Conservation (phyloP, 2,113 vertebrate species). For the Piaya cayana region DNA sequence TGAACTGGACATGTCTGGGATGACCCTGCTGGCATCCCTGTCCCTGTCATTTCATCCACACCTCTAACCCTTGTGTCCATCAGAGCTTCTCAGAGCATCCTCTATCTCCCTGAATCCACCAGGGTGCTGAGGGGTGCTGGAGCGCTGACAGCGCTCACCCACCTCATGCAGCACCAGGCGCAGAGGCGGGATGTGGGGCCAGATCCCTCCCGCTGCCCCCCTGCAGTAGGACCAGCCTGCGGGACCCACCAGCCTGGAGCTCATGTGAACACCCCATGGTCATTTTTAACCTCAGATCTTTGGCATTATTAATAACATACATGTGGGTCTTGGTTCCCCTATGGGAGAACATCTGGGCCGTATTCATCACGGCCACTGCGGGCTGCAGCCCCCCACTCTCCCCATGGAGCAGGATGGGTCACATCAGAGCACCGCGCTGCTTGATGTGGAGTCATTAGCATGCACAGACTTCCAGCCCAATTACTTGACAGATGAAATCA, state of each 20-base stretch:
- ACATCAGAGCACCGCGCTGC: conserved; percentile 20
- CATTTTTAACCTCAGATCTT: conserved; percentile 47
- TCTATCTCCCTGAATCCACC: neutral
- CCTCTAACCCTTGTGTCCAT: accelerated
- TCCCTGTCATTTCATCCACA: accelerated
- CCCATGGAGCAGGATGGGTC: conserved; percentile 22
- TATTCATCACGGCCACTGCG: conserved; percentile 35
- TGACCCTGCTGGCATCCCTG: neutral
- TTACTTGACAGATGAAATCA: conserved; percentile 57
- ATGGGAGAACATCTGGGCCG: conserved; percentile 65
- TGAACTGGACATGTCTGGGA: neutral
- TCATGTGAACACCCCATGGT: neutral
- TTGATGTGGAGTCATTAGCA: conserved; percentile 71
- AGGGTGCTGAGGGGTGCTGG: neutral
- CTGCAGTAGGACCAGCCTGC: neutral
- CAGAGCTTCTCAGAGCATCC: accelerated
- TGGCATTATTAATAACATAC: conserved; percentile 2
- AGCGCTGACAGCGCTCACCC: accelerated
- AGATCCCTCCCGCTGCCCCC: neutral
- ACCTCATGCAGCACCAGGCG: neutral
- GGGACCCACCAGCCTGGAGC: neutral
- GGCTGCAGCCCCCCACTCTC: conserved; percentile 9
- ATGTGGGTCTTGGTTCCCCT: neutral
- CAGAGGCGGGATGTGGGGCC: neutral
- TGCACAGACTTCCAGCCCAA: conserved; percentile 47